Evolutionary conservation across 1,140 invertebrate genomes (phyloP).

Genomic region (Lasaia peninsularis): DNA sequence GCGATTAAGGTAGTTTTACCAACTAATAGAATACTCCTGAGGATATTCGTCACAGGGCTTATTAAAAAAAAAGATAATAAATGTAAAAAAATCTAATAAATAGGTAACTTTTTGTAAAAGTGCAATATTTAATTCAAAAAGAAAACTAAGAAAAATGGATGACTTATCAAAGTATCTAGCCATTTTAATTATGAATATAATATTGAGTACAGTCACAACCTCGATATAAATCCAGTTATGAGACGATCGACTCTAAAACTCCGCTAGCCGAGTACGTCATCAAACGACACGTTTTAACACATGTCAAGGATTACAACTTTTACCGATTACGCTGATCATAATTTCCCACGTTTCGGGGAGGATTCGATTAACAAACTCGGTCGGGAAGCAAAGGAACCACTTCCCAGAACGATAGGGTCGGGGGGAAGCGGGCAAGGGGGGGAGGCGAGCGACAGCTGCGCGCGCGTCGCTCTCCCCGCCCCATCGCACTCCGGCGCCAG

Average conservation of each 20-base stretch:
- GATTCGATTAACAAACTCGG: conserved; percentile 44
- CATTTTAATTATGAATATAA: not conserved
- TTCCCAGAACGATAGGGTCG: conserved; percentile 74
- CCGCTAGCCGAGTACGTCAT: conserved; percentile 38
- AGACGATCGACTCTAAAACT: conserved; percentile 45
- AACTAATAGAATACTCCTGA: too few species aligned
- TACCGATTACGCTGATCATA: conserved; percentile 28
- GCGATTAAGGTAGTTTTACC: too few species aligned
- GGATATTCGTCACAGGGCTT: too few species aligned
- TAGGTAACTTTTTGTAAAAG: too few species aligned
- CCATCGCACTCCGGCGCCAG: conserved; percentile 52
- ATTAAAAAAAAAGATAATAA: too few species aligned
- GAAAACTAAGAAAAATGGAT: not conserved
- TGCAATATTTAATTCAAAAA: too few species aligned
- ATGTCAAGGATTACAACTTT: conserved; percentile 70
- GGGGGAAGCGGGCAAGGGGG: conserved; percentile 31
- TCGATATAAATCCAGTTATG: conserved; percentile 32
- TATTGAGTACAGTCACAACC: conserved; percentile 24
- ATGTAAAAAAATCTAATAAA: too few species aligned
- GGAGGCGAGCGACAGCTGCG: conserved; percentile 59
- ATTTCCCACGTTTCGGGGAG: conserved; percentile 47
- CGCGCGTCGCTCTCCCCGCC: conserved; percentile 55
- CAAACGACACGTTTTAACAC: conserved; percentile 37
- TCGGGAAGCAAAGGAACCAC: conserved; percentile 74
- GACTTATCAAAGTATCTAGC: not conserved